Base-by-base conservation (phyloP, 1,140 invertebrate genomes). In the Tetramorium alpestre region DNA sequence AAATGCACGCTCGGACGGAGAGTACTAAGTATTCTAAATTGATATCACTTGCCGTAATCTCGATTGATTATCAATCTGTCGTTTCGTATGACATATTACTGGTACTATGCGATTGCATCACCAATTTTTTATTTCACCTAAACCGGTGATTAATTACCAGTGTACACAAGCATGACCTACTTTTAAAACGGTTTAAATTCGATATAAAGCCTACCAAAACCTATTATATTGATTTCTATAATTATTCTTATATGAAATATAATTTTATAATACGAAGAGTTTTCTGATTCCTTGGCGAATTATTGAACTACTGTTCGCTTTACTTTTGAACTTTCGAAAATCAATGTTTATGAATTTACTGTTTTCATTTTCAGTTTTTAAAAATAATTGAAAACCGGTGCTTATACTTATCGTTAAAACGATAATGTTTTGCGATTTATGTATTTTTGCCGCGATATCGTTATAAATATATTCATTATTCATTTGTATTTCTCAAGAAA, bases 1-100 rank as follows among this genome's bases (percentile, higher is more conserved):
- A 81, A 70, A 70, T 67, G 62, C 64, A 81, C 64, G 41, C 54
- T 60, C 33, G 69, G 75, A 62, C 38, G 54, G 25, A 13, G 25
- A 13, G 8, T 18, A 84, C 58, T 84, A 84, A 60, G 54, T 84
- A 84, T 62, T 60, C 80, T 60, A 75, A 73, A 84, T 84, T 84
- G 28, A 73, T 60, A 73, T 25, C 56, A 38, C 54, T 75, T n/a
- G n/a, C 38, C 51, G 54, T 41, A 49, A 75, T 84, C 69, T 49
- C 54, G 10, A 84, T 84, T 84, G 41, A 60, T 60, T 75, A 60
- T 84, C 41, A 75, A 56, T 33, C 41, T 60, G 69, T 49, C 18
- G 41, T 60, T 47, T 75, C 11, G 25, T 33, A 62, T 73, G 54
- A 84, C 54, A n/a, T 58, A 73, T 73, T 60, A 38, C 18, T 47